phyloP scores from a whole-genome alignment of 2,888 invertebrate genomes.

The Meta bourneti region DNA sequence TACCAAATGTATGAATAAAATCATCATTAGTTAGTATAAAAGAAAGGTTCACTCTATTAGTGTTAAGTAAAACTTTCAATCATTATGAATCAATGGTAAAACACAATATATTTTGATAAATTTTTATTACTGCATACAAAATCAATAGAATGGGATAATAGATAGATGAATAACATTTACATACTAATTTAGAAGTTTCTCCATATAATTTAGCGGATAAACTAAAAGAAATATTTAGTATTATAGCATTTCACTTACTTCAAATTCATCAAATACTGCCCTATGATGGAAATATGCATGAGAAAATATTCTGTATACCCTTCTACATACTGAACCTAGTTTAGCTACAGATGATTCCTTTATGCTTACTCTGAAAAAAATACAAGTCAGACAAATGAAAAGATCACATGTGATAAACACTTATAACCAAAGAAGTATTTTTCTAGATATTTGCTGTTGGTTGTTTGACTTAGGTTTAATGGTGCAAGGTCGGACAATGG shows the following conservation, averaged over 20 bases:
- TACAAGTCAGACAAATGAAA: not conserved
- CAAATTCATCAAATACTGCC: constrained; percentile 97
- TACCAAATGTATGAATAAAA: no score
- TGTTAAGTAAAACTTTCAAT: no score
- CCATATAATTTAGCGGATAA: no score
- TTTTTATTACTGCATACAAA: no score
- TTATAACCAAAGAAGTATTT: not conserved
- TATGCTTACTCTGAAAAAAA: constrained; percentile 91
- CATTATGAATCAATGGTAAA: no score
- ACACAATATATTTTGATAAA: no score
- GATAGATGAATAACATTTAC: no score
- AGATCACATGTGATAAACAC: not conserved
- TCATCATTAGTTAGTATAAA: no score
- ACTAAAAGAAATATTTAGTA: no score
- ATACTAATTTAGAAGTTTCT: not conserved
- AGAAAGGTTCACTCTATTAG: no score
- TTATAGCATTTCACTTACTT: constrained; percentile 82
- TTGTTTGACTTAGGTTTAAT: not conserved
- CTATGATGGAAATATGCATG: constrained; percentile 99
- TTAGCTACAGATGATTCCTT: constrained; percentile 99
- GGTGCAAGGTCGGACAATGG: not conserved
- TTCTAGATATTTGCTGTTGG: no score
- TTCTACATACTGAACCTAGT: constrained; percentile 97
- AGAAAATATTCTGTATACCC: constrained; percentile 99
- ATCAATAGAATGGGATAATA: no score